Conservation (phyloP, 2,797 vertebrate genomes). For the Cossypha dichroa region DNA sequence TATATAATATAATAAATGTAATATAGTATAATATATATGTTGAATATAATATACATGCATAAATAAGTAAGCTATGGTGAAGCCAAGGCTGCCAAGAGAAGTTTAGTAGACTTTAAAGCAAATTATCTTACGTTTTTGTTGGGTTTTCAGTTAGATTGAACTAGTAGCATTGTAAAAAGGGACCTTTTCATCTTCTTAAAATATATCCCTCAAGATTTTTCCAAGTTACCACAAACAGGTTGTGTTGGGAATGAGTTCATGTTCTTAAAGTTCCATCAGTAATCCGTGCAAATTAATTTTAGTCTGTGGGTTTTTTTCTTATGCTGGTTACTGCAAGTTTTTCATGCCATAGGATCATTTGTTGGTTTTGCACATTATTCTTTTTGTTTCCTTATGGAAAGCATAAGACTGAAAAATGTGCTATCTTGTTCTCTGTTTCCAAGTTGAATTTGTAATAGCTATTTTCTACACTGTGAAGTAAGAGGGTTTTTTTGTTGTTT, state of each 20-base stretch:
- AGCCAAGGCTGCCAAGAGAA: not conserved
- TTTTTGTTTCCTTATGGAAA: constrained; percentile 40
- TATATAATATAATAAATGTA: not conserved
- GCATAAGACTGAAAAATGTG: constrained; percentile 6
- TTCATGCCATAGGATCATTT: not conserved
- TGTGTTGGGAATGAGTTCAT: not conserved
- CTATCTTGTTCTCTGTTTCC: constrained; percentile 25
- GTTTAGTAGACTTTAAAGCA: not conserved
- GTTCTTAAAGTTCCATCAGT: not conserved
- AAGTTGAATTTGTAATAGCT: constrained; percentile 4
- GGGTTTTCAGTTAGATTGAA: constrained; percentile 3
- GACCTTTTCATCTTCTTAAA: constrained; percentile 1
- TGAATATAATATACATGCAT: not conserved
- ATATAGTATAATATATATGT: not conserved
- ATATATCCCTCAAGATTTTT: not conserved
- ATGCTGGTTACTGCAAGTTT: not conserved
- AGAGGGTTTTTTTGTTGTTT: not conserved
- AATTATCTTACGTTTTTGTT: not conserved
- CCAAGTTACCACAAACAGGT: not conserved
- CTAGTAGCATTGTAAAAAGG: not conserved
- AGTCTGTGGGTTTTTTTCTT: not conserved
- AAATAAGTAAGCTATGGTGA: not conserved
- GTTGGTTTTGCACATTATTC: constrained; percentile 20
- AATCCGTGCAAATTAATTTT: constrained; percentile 37
- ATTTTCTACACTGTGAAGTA: not conserved